Percentiles rank a stretch among this genome's conserved stretches.
These are phyloP conservation scores for Lomographa bimaculata DNA, from an alignment of 2,888 invertebrate genomes.

Conservation along the genomic window DNA sequence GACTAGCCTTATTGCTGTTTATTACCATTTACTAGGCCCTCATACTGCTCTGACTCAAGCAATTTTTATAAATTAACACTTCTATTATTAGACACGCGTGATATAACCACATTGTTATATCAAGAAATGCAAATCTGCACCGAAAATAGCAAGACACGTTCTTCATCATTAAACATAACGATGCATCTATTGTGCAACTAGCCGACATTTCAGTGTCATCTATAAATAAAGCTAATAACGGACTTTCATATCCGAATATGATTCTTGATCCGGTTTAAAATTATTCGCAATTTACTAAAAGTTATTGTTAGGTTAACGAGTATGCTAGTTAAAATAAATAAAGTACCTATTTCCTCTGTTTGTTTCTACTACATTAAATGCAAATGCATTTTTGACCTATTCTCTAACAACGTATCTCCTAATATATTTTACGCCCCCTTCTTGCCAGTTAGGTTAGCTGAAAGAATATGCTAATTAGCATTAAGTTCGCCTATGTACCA, in stretches of 20 bases:
- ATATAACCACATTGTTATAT: slow-evolving; percentile 1
- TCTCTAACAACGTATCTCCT: too few species aligned
- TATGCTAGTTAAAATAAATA: too few species aligned
- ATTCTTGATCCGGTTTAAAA: slow-evolving; percentile 12
- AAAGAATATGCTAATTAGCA: too few species aligned
- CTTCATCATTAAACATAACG: slow-evolving; percentile 22
- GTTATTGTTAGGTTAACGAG: slow-evolving; percentile 3
- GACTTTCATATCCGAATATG: slow-evolving; percentile 33
- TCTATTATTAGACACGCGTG: too few species aligned
- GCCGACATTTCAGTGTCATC: slow-evolving; percentile 18
- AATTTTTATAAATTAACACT: too few species aligned
- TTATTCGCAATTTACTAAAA: slow-evolving; percentile 3
- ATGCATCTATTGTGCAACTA: slow-evolving; percentile 23
- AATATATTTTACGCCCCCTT: too few species aligned
- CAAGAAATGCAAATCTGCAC: slow-evolving; percentile 4
- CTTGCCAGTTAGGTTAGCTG: too few species aligned
- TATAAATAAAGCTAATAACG: slow-evolving; percentile 14
- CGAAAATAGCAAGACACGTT: slow-evolving; percentile 15
- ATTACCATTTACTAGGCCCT: background rate
- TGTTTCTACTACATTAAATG: too few species aligned
- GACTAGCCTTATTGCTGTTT: slow-evolving; percentile 1
- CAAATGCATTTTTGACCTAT: too few species aligned
- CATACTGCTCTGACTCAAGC: slow-evolving; percentile 7
- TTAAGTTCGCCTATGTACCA: too few species aligned
- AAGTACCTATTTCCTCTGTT: too few species aligned